Percentiles rank a stretch among this genome's conserved stretches.
phyloP scores from a whole-genome alignment of 2,888 invertebrate genomes.

The Sarcophaga variegata region DNA sequence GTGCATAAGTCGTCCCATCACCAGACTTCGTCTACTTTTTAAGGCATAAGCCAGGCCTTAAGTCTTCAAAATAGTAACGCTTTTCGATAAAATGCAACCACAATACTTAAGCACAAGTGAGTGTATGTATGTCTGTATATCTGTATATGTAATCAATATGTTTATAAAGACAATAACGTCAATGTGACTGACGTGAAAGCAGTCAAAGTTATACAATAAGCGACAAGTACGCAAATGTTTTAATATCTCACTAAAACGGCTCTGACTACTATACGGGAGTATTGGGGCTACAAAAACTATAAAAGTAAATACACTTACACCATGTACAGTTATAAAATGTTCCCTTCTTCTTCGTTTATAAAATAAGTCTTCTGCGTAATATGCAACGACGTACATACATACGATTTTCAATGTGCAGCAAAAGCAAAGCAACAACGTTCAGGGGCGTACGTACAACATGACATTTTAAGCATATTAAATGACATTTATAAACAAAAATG shows the following conservation, averaged over 20 bases:
- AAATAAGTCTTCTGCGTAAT: background rate
- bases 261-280: no score
- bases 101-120: background rate
- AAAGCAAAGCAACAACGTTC: background rate
- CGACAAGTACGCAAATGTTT: constrained; percentile 55
- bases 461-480: constrained; percentile 66
- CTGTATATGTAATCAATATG: constrained; percentile 28
- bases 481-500: constrained; percentile 59
- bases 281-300: background rate
- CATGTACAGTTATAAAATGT: constrained; percentile 66
- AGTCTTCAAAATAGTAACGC: constrained; percentile 9
- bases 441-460: constrained; percentile 25
- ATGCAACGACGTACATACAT: background rate
- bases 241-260: constrained; percentile 20
- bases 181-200: constrained; percentile 39
- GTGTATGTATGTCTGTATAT: background rate
- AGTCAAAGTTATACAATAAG: constrained; percentile 22
- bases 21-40: no score
- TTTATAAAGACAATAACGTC: constrained; percentile 66
- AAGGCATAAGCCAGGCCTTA: constrained; percentile 43
- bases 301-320: constrained; percentile 31
- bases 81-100: constrained; percentile 3
- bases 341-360: background rate
- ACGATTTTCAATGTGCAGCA: background rate
- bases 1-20: background rate